These are phyloP conservation scores for human (Homo sapiens) DNA, from an alignment of 2,113 vertebrate species.

Conservation along the genomic window DNA sequence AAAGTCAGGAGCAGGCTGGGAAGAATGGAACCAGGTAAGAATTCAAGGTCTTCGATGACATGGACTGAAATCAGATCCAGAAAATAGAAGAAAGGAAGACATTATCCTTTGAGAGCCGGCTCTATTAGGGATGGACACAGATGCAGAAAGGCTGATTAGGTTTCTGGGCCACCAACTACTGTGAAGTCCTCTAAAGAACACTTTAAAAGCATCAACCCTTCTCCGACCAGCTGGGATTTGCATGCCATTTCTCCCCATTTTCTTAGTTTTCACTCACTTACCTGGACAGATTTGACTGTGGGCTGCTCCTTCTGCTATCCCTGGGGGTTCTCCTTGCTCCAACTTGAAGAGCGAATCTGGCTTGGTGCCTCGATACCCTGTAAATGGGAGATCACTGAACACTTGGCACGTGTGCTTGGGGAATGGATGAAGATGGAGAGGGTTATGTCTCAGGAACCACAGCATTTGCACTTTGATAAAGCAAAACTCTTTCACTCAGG, in stretches of 20 bases:
- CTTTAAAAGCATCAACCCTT: not conserved
- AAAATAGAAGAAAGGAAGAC: not conserved
- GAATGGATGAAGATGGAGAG: not conserved
- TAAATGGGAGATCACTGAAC: not conserved
- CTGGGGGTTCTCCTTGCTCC: not conserved
- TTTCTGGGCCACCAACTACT: not conserved
- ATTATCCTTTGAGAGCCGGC: not conserved
- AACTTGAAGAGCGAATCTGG: not conserved
- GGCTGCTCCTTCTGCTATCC: not conserved
- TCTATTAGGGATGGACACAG: not conserved
- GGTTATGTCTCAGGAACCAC: not conserved
- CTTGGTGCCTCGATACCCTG: conserved; percentile 4
- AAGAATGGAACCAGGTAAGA: not conserved
- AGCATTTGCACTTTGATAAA: not conserved
- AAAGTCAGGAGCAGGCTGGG: not conserved
- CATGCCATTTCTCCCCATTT: not conserved
- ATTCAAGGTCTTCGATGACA: not conserved
- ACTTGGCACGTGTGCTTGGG: not conserved
- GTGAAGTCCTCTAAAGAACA: not conserved
- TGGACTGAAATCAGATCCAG: not conserved
- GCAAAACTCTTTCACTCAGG: not conserved
- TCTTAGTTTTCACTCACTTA: not conserved
- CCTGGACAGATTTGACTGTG: not conserved
- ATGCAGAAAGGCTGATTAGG: not conserved
- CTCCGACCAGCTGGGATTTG: not conserved